Evolutionary conservation across 2,888 invertebrate species (phyloP), one percentile per base, ranked within the genome.

Genomic region (Chirona hameri): DNA sequence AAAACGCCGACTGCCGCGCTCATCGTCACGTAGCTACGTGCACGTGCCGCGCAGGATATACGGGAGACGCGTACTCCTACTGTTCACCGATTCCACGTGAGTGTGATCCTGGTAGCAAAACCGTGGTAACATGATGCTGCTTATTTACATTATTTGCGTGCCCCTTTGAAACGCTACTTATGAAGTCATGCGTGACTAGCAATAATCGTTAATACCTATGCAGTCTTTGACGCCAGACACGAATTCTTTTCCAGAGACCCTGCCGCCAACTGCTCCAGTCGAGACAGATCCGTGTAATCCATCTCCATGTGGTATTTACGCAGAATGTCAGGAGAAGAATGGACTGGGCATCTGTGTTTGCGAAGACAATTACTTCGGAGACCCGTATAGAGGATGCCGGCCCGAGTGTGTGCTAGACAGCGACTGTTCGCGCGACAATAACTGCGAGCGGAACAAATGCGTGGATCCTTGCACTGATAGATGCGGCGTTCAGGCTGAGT

Each of bases 261-360:
- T n/a, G 55, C 83, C 84, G 24, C 82, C 83, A 1, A 88, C 52
- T 0, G 48, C 52, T 14, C 14, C 52, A 14, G 27, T 52, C 1
- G 79, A 14, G 52, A 57, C 88, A 81, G 90, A 94, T 87, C 93
- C 94, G 29, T 95, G 95, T 86, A 89, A 91, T 86, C 94, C 95
- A 82, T 93, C 94, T 46, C 95, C 95, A 24, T 95, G 95, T 86
- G 96, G 94, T 31, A 93, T 93, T 86, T 95, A 95, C 86, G 93
- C 95, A 0, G 91, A 92, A 82, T 96, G 96, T 87, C 91, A 95
- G 89, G 90, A 84, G 46, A 92, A 94, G 91, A 92, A 93, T 86
- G 93, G 81, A 5, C 46, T 24, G 9, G 69, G 31, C 39, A 24
- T 81, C 31, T 83, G 83, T 39, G 48, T 29, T 18, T 83, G 83